Evolutionary conservation across 2,888 invertebrate species (phyloP).

Genomic region (Lasioglossum oenotherae): DNA sequence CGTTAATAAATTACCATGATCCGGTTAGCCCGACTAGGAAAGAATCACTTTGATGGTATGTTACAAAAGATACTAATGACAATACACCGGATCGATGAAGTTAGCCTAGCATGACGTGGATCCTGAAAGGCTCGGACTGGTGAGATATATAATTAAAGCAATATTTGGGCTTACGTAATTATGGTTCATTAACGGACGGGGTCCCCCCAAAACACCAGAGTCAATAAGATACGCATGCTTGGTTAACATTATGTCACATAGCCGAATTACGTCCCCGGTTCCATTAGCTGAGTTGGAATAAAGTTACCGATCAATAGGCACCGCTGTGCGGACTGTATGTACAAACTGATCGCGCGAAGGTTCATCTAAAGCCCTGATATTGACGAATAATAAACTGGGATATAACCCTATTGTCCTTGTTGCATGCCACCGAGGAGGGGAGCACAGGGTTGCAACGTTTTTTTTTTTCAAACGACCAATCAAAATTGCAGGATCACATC

Average conservation of each 20-base stretch:
- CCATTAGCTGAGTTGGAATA: constrained; percentile 78
- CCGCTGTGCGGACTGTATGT: constrained; percentile 40
- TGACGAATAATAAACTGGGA: constrained; percentile 56
- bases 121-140: constrained; percentile 71
- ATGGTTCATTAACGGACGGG: constrained; percentile 74
- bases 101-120: constrained; percentile 56
- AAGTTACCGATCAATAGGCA: constrained; percentile 75
- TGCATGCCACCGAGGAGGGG: constrained; percentile 1
- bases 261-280: constrained; percentile 74
- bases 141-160: constrained; percentile 76
- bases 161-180: constrained; percentile 80
- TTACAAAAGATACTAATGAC: constrained; percentile 62
- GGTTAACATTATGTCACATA: constrained; percentile 72
- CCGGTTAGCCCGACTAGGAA: constrained; percentile 28
- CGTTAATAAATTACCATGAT: constrained; percentile 61
- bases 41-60: constrained; percentile 43
- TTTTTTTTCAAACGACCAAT: constrained; percentile 12
- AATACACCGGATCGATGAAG: constrained; percentile 55
- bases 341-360: constrained; percentile 59
- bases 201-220: constrained; percentile 54
- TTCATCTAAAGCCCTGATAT: constrained; percentile 53
- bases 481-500: not conserved
- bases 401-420: constrained; percentile 31
- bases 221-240: constrained; percentile 71
- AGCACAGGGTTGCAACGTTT: constrained; percentile 9